phyloP scores from a whole-genome alignment of 2,113 vertebrate genomes.

The Gymnarchus niloticus region DNA sequence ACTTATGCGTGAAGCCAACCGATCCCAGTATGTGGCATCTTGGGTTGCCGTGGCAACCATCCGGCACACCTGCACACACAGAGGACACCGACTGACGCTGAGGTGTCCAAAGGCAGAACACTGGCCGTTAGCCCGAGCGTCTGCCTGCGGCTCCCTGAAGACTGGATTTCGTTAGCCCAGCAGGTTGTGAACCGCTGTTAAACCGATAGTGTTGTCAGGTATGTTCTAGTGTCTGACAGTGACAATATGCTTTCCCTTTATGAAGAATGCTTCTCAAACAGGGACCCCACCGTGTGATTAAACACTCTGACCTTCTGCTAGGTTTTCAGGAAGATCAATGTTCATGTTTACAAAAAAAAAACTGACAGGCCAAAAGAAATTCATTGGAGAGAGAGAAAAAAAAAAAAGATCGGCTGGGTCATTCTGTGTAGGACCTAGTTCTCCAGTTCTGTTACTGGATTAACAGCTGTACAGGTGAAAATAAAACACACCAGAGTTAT shows the following conservation, averaged over 20 bases:
- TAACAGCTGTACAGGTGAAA: constrained; percentile 54
- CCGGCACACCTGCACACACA: background rate
- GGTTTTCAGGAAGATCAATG: constrained; percentile 55
- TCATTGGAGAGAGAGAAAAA: constrained; percentile 39
- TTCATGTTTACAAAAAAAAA: constrained; percentile 63
- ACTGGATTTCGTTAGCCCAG: constrained; percentile 34
- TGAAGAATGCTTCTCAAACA: constrained; percentile 33
- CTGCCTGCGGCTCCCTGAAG: constrained; percentile 9
- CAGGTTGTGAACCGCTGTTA: constrained; percentile 56
- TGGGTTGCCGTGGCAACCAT: background rate
- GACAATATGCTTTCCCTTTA: constrained; percentile 60
- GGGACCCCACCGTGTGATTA: constrained; percentile 22
- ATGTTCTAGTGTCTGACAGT: constrained; percentile 55
- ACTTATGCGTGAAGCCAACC: background rate
- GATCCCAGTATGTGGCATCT: background rate
- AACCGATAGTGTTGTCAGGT: constrained; percentile 46
- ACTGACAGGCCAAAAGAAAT: constrained; percentile 55
- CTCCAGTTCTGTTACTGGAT: constrained; percentile 55
- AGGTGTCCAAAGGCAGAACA: background rate
- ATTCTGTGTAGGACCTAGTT: constrained; percentile 42
- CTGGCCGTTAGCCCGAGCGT: constrained; percentile 19
- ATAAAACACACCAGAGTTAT: constrained; percentile 56
- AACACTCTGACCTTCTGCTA: constrained; percentile 50
- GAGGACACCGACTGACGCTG: background rate
- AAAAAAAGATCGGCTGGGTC: constrained; percentile 35